Evolutionary conservation across 2,888 invertebrate genomes (phyloP).

Genomic region (Phasia obesa): DNA sequence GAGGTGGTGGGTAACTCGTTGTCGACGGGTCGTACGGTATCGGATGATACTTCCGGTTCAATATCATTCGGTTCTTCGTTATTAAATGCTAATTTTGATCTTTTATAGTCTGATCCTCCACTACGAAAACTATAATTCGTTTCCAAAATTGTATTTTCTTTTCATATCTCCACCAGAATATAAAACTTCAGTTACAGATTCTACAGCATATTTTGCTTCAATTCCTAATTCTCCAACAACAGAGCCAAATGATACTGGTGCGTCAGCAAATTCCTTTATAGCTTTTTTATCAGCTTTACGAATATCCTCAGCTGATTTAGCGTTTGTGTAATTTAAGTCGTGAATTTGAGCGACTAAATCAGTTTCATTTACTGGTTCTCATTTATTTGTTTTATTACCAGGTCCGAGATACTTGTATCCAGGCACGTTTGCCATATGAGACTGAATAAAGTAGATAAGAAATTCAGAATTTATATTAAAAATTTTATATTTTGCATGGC

Average conservation of each 20-base stretch:
- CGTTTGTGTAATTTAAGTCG: conserved; percentile 20
- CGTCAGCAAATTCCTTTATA: neutral
- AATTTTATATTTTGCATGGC: no score
- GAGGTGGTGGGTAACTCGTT: no score
- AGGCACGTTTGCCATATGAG: conserved; percentile 33
- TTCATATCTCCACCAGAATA: neutral
- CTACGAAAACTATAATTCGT: neutral
- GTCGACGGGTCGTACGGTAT: no score
- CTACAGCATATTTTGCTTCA: neutral
- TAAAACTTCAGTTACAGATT: conserved; percentile 10
- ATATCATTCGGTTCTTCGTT: no score
- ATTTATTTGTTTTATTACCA: conserved; percentile 11
- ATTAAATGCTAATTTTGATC: neutral
- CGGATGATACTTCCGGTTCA: no score
- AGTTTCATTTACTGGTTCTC: conserved; percentile 15
- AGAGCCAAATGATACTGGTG: neutral
- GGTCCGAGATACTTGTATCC: conserved; percentile 36
- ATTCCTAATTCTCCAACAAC: neutral
- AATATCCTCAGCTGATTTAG: neutral
- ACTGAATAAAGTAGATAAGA: no score
- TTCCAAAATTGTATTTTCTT: neutral
- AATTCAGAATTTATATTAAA: no score
- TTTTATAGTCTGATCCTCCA: neutral
- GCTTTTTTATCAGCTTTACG: neutral
- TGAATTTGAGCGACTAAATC: conserved; percentile 42